These are phyloP conservation scores for Ostrea edulis DNA, from an alignment of 1,140 invertebrate species.

Conservation along the genomic window DNA sequence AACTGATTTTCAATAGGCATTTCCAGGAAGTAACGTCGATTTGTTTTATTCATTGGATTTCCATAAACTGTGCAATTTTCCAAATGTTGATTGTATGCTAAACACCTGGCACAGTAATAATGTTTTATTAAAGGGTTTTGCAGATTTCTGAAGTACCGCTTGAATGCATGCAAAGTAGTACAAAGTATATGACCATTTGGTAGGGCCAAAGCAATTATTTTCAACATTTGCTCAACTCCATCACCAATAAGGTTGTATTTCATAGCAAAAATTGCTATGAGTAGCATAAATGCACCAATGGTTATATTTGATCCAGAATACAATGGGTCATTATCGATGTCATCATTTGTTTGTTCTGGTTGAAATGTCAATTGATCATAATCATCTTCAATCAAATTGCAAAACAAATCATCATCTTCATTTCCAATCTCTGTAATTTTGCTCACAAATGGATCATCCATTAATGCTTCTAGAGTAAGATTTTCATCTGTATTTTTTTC, in stretches of 20 bases:
- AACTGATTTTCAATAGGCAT: conserved; percentile 53
- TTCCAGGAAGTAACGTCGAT: conserved; percentile 55
- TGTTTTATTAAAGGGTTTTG: conserved; percentile 56
- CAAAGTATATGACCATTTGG: conserved; percentile 55
- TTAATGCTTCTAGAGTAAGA: background rate
- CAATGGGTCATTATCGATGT: conserved; percentile 40
- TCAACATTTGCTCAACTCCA: conserved; percentile 45
- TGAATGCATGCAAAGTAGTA: conserved; percentile 53
- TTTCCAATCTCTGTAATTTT: background rate
- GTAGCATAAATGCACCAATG: conserved; percentile 50
- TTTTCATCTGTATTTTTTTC: no score
- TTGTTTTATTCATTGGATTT: conserved; percentile 22
- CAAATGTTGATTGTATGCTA: conserved; percentile 40
- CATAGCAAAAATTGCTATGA: conserved; percentile 41
- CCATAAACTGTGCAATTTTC: conserved; percentile 42
- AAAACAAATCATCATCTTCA: background rate
- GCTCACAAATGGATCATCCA: conserved; percentile 10
- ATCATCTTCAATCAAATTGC: no score
- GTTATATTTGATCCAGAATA: conserved; percentile 42
- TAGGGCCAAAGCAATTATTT: conserved; percentile 46
- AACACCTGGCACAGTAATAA: conserved; percentile 53
- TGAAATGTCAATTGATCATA: background rate
- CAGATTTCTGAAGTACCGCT: conserved; percentile 54
- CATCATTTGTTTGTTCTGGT: background rate
- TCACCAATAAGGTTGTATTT: conserved; percentile 49